Evolutionary conservation across 2,113 vertebrate species (phyloP), one percentile per base, ranked within the genome.

Genomic region (Lasiurus borealis): DNA sequence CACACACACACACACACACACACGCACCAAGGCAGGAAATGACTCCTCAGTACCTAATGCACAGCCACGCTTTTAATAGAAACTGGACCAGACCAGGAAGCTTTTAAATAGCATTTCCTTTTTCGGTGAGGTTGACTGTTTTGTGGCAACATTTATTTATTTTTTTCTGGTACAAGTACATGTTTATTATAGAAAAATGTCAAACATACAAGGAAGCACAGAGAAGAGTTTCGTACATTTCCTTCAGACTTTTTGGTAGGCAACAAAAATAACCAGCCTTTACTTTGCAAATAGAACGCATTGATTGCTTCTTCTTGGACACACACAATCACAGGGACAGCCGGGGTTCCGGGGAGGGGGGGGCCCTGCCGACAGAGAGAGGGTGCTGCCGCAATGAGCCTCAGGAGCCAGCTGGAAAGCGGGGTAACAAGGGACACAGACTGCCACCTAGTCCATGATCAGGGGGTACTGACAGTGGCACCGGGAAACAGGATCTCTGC

Each of bases 31-130:
- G 36, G 82, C 85, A 96, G 92, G 94, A 97, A 97, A 96, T 93
- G 81, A 90, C 77, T 97, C 16, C 46, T 96, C 88, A 77, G 89
- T 52, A 91, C 21, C 66, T 92, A 88, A 92, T 27, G 75, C 76
- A 88, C 71, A 88, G 86, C 31, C n/a, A 78, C 21, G 54, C 90
- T 96, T 94, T 94, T 94, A 96, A 97, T 88, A 97, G 95, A 95
- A 88, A 96, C 76, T n/a, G 75, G 57, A 92, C 94, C 85, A 94
- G 95, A 94, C 94, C 88, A 95, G 95, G 88, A 96, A 93, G 77
- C 57, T 95, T 92, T 94, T 69, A 92, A 95, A 96, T 78, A 80
- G 59, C 64, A 95, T 93, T 96, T 97, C 96, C 96, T 97, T 97
- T 95, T 96, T 64, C 21, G 59, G 86, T 73, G 27, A 25, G 16